Evolutionary conservation across 2,888 invertebrate species (phyloP).

Genomic region (Endotricha flammealis): DNA sequence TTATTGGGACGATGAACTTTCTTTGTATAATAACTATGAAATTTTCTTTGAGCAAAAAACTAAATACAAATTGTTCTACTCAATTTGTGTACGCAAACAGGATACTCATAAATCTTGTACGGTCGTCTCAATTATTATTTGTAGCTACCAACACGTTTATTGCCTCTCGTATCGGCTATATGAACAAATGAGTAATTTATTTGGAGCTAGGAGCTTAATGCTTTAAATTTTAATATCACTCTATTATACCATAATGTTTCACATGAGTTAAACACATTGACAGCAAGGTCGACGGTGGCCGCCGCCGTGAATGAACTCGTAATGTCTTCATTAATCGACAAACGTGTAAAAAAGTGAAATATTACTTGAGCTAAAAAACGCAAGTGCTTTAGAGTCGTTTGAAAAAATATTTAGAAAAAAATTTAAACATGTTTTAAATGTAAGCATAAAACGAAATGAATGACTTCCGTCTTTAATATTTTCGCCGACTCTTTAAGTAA

Average conservation of each 20-base stretch:
- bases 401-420: conserved; percentile 21
- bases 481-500: conserved; percentile 16
- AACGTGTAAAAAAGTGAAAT: conserved; percentile 22
- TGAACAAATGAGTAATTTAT: not conserved
- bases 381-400: conserved; percentile 23
- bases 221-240: not conserved
- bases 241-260: not conserved
- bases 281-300: conserved; percentile 9
- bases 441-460: conserved; percentile 25
- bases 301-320: conserved; percentile 27
- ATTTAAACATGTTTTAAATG: conserved; percentile 23
- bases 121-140: too few species aligned
- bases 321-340: conserved; percentile 30
- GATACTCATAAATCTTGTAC: too few species aligned
- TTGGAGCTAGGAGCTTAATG: not conserved
- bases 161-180: too few species aligned
- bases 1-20: too few species aligned
- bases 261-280: not conserved
- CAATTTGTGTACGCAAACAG: too few species aligned
- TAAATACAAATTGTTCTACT: not conserved
- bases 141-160: too few species aligned
- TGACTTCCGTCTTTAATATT: conserved; percentile 21
- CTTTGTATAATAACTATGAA: not conserved
- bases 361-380: conserved; percentile 21
- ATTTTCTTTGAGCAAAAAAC: not conserved